These are phyloP conservation scores for Platerodrilus igneus DNA, from an alignment of 2,888 invertebrate species.

Conservation along the genomic window DNA sequence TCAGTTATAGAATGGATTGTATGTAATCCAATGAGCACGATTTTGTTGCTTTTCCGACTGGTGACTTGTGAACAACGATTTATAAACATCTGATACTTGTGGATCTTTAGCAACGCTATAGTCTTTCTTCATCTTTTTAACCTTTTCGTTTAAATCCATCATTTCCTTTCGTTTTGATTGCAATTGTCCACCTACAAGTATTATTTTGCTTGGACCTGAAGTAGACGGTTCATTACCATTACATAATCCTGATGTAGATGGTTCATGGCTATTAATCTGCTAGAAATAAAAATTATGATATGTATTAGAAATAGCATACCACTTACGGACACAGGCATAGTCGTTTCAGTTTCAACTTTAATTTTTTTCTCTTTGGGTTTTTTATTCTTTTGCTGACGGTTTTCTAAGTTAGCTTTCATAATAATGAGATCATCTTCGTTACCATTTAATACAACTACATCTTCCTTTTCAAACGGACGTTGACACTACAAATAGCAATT, in stretches of 20 bases:
- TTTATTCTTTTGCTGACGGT: constrained; percentile 64
- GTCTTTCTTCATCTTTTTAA: constrained; percentile 70
- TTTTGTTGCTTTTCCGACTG: constrained; percentile 80
- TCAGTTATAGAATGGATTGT: constrained; percentile 91
- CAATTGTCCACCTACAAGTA: constrained; percentile 10
- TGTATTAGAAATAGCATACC: too few species aligned
- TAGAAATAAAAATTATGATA: too few species aligned
- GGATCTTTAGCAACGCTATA: constrained; percentile 90
- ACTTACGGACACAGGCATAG: neutral
- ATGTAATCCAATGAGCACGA: constrained; percentile 96
- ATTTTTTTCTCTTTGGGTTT: constrained; percentile 59
- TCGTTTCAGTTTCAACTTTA: constrained; percentile 30
- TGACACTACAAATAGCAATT: constrained; percentile 74
- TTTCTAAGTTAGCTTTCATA: constrained; percentile 62
- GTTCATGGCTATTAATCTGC: too few species aligned
- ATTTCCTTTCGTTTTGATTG: constrained; percentile 30
- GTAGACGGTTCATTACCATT: too few species aligned
- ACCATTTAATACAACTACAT: constrained; percentile 85
- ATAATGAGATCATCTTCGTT: constrained; percentile 69
- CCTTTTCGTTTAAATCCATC: constrained; percentile 54
- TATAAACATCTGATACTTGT: constrained; percentile 83
- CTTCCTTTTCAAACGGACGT: constrained; percentile 67
- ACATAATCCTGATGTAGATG: too few species aligned
- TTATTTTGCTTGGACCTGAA: too few species aligned
- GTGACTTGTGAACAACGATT: constrained; percentile 91